Evolutionary conservation across 1,140 invertebrate genomes (phyloP).

Genomic region (Caenorhabditis brenneri): DNA sequence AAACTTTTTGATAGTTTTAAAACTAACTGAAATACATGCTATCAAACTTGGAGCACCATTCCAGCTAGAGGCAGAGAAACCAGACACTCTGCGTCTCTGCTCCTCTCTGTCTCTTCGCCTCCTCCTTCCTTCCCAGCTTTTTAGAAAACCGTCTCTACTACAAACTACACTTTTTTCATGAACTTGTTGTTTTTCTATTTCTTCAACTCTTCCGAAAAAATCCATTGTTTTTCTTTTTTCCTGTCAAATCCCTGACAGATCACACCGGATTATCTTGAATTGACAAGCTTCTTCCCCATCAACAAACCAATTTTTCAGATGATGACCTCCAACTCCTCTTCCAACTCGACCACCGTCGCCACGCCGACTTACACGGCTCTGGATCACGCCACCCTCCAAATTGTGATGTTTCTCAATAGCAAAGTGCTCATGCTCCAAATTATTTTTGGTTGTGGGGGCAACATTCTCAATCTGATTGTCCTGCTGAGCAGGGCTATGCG

Average conservation of each 20-base stretch:
- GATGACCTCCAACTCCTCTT: not conserved
- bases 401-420: slow-evolving; percentile 37
- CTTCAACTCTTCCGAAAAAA: no score
- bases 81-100: no score
- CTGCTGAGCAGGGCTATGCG: slow-evolving; percentile 38
- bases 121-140: no score
- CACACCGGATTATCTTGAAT: not conserved
- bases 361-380: not conserved
- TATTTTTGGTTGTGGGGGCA: slow-evolving; percentile 42
- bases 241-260: not conserved
- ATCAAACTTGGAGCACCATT: no score
- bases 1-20: no score
- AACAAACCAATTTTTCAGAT: not conserved
- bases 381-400: not conserved
- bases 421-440: slow-evolving; percentile 9
- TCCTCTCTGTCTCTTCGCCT: no score
- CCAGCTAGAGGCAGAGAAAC: no score
- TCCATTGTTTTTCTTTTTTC: no score
- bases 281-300: not conserved
- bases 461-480: slow-evolving; percentile 38
- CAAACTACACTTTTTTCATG: no score
- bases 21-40: no score
- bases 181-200: no score
- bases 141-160: no score
- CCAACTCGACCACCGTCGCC: not conserved